phyloP scores from a whole-genome alignment of 2,797 vertebrate species.

The Avahi laniger region DNA sequence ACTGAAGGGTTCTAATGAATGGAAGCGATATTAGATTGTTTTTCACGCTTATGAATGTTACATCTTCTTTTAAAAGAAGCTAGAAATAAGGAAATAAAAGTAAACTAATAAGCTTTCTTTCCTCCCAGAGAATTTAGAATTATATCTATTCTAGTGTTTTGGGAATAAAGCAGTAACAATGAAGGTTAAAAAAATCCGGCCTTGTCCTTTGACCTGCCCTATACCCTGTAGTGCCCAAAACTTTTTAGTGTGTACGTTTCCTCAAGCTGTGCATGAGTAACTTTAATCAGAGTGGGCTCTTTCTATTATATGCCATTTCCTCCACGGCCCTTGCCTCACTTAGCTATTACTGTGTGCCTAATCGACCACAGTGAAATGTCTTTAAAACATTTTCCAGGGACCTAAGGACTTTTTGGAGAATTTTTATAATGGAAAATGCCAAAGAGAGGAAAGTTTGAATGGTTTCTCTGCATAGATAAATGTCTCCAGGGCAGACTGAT shows the following conservation, averaged over 20 bases:
- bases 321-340: constrained; percentile 56
- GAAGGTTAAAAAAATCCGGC: neutral
- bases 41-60: neutral
- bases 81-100: constrained; percentile 13
- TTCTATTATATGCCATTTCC: constrained; percentile 49
- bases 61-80: constrained; percentile 23
- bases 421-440: constrained; percentile 53
- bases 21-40: neutral
- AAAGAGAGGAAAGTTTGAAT: constrained; percentile 47
- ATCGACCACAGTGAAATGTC: constrained; percentile 62
- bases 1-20: neutral
- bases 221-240: neutral
- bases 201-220: constrained; percentile 21
- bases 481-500: constrained; percentile 45
- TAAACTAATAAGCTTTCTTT: neutral
- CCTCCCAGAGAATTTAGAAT: constrained; percentile 29
- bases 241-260: constrained; percentile 2
- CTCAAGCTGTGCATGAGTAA: constrained; percentile 53
- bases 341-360: constrained; percentile 62
- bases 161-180: neutral
- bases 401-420: constrained; percentile 19
- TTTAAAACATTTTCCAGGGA: constrained; percentile 62
- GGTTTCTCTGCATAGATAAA: constrained; percentile 10
- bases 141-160: neutral
- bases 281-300: constrained; percentile 65